Base-by-base conservation (phyloP, 2,797 vertebrate species). In the Remorina albescens region DNA sequence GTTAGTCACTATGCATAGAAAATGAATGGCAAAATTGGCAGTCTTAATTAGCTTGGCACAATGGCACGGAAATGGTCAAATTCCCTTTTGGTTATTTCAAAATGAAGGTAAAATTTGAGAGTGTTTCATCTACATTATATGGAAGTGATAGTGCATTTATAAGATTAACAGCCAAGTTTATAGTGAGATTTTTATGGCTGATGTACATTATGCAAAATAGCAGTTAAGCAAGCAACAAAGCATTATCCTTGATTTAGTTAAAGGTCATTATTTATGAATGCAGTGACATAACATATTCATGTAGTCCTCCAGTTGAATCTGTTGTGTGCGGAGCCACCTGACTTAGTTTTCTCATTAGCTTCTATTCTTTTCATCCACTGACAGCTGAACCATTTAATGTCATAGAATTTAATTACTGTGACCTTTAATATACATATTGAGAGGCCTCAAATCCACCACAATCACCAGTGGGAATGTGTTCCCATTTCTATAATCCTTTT, bases 381-480 rank as follows among this genome's bases (percentile, higher is more conserved):
- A 82, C 86, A 86, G 84, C 80, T 86, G 80, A 89, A 88, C 85
- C 77, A 86, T 88, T 92, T 93, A 93, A 94, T 90, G 85, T 84
- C 77, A 78, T 51, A 42, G 80, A 89, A 92, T 93, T 89, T 92
- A 94, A 94, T 94, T 93, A 92, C 65, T 61, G 36, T 88, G 92
- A 94, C 92, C 90, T 94, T 94, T 92, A 76, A 66, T 49, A 84
- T 70, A 74, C 67, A 76, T 79, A 85, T 70, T 81, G 66, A 53
- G 41, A 76, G 79, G 86, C 78, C 71, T 81, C 81, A 83, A 60
- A 68, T 83, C 78, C 76, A 60, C 72, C 65, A 19, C 61, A 74
- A 71, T 41, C 80, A 75, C 76, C 67, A 72, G 42, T 67, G 71
- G 65, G 85, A 88, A 77, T 77, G 72, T 54, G 74, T 66, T 84